Percentiles rank a stretch among this genome's conserved stretches.
phyloP scores from a whole-genome alignment of 1,140 invertebrate species.

The Drosophila parabipectinata region DNA sequence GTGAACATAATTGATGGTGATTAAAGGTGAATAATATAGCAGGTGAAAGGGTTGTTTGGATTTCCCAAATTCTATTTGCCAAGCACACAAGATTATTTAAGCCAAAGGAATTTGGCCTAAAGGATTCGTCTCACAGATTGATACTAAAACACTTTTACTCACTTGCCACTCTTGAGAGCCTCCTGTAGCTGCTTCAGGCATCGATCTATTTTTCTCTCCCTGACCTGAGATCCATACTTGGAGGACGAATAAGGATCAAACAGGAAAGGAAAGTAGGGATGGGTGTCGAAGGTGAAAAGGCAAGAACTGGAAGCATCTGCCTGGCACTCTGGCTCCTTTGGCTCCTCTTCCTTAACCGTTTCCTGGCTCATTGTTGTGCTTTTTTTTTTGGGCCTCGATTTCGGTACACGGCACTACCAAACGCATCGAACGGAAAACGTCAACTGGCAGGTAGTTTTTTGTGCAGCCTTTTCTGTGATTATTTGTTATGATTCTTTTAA shows the following conservation, averaged over 20 bases:
- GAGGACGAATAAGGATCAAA: constrained; percentile 55
- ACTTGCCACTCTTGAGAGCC: constrained; percentile 56
- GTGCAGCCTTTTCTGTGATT: constrained; percentile 51
- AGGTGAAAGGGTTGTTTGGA: constrained; percentile 8
- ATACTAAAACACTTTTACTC: constrained; percentile 17
- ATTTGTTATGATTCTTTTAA: constrained; percentile 38
- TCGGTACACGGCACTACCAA: constrained; percentile 33
- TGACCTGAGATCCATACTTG: constrained; percentile 77
- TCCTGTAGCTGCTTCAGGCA: constrained; percentile 73
- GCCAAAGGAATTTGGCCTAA: background rate
- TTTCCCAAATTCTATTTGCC: constrained; percentile 2
- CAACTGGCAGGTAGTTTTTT: constrained; percentile 60
- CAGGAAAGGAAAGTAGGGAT: constrained; percentile 59
- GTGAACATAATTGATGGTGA: constrained; percentile 55
- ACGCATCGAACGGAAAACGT: constrained; percentile 45
- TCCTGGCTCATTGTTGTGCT: background rate
- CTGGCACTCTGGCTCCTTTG: background rate
- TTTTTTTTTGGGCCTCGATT: constrained; percentile 37
- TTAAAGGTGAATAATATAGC: constrained; percentile 21
- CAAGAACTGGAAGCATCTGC: constrained; percentile 4
- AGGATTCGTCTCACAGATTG: background rate
- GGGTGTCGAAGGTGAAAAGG: constrained; percentile 58
- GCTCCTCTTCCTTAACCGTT: constrained; percentile 22
- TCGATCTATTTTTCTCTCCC: constrained; percentile 75
- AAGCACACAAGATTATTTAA: constrained; percentile 1